Base-by-base conservation (phyloP, 2,888 invertebrate species). In the Camponotus fellah region DNA sequence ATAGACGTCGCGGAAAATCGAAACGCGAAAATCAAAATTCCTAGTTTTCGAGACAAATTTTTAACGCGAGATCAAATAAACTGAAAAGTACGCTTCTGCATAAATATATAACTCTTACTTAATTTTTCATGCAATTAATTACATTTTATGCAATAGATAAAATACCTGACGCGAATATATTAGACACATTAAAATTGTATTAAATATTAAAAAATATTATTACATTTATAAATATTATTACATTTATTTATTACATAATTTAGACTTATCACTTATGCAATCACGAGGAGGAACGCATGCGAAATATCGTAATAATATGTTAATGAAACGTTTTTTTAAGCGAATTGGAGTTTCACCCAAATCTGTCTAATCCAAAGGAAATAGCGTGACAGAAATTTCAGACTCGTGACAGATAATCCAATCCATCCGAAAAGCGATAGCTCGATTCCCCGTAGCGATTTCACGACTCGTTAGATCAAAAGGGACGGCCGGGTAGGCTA, bases 381-480 rank as follows among this genome's bases (percentile, higher is more conserved):
- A 56, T 21, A 46, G 12, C n/a, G 40, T 14, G 26, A 8, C n/a
- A 37, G 34, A 58, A 21, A 60, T 60, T 60, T 80, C 72, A 26
- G 72, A 34, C 43, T 80, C 26, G 34, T 34, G 60, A 80, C 37
- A 60, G 60, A 60, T 72, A 80, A 72, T 26, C 34, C 72, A 60
- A 80, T 80, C 46, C 72, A 17, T 60, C 85, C 65, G 80, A 90
- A 86, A 88, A 88, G 87, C 89, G 80, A 89, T 89, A 86, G 87
- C 86, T 88, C 89, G 89, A 90, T 90, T 87, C 89, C 86, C 83
- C 80, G 84, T 74, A 81, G 86, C 87, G 91, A 88, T 90, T 90
- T 90, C 90, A 90, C 89, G 90, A 90, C 91, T 90, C 90, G 90
- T 90, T 90, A 90, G 90, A 75, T 86, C 87, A 85, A 89, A 90